Conservation (phyloP, 2,888 invertebrate species). For the Caenorhabditis sp. region DNA sequence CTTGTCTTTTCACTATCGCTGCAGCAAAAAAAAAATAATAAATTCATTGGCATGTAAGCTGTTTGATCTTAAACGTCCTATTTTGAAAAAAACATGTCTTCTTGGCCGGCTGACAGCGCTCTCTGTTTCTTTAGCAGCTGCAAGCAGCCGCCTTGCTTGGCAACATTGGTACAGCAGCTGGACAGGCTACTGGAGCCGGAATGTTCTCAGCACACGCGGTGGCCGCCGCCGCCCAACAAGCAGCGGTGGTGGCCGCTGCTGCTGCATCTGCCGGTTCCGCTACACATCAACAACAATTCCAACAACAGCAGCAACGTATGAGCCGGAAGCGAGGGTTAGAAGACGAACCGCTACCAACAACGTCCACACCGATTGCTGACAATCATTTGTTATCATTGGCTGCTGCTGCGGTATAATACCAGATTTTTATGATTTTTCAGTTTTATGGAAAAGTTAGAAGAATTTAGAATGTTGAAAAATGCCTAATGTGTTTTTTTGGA, state of each 20-base stretch:
- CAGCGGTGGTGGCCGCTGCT: slow-evolving; percentile 15
- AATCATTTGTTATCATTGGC: slow-evolving; percentile 33
- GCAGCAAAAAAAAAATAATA: background rate
- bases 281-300: slow-evolving; percentile 5
- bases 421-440: slow-evolving; percentile 5
- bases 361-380: slow-evolving; percentile 15
- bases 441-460: background rate
- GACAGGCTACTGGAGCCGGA: slow-evolving; percentile 16
- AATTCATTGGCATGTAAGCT: background rate
- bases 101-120: slow-evolving; percentile 55
- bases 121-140: slow-evolving; percentile 57
- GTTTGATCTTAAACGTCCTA: too few species aligned
- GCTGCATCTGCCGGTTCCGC: slow-evolving; percentile 20
- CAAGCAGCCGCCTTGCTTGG: slow-evolving; percentile 56
- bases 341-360: slow-evolving; percentile 35
- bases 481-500: slow-evolving; percentile 8
- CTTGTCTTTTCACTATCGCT: background rate
- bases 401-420: slow-evolving; percentile 39
- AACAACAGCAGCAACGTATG: slow-evolving; percentile 10
- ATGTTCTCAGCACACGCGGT: slow-evolving; percentile 32
- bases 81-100: background rate
- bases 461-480: background rate
- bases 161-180: slow-evolving; percentile 24
- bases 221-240: slow-evolving; percentile 20
- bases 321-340: slow-evolving; percentile 40